A percentile compares a stretch with the other conserved stretches of the same genome.
Evolutionary conservation across 2,888 invertebrate genomes (phyloP).

Genomic region (Torymus texanus): DNA sequence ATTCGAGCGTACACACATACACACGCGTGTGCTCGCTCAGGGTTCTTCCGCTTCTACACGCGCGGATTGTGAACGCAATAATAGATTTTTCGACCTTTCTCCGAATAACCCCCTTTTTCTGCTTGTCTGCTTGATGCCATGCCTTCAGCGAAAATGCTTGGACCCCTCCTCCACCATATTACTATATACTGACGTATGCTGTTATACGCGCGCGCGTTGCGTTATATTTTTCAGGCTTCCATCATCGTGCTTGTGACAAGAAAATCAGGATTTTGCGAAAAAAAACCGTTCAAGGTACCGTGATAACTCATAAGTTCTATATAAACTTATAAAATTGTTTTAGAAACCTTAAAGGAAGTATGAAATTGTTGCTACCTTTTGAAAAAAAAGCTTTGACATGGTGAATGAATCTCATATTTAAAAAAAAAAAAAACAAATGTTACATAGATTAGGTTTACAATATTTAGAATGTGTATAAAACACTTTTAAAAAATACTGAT

Average conservation of each 20-base stretch:
- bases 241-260: not conserved
- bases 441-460: too few relatives aligned
- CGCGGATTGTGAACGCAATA: slow-evolving; percentile 52
- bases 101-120: slow-evolving; percentile 50
- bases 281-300: too few relatives aligned
- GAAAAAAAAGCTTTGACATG: too few relatives aligned
- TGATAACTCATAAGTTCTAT: too few relatives aligned
- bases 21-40: slow-evolving; percentile 2
- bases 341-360: too few relatives aligned
- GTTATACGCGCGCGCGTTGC: not conserved
- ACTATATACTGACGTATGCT: not conserved
- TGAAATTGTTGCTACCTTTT: too few relatives aligned
- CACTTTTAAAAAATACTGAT: too few relatives aligned
- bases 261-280: too few relatives aligned
- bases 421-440: too few relatives aligned
- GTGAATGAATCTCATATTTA: too few relatives aligned
- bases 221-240: not conserved
- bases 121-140: slow-evolving; percentile 5
- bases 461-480: too few relatives aligned
- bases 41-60: slow-evolving; percentile 46
- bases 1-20: not conserved
- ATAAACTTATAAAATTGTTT: too few relatives aligned
- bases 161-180: not conserved
- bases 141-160: slow-evolving; percentile 26
- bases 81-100: slow-evolving; percentile 59